phyloP scores from a whole-genome alignment of 2,113 vertebrate species.

The Synchiropus splendidus region DNA sequence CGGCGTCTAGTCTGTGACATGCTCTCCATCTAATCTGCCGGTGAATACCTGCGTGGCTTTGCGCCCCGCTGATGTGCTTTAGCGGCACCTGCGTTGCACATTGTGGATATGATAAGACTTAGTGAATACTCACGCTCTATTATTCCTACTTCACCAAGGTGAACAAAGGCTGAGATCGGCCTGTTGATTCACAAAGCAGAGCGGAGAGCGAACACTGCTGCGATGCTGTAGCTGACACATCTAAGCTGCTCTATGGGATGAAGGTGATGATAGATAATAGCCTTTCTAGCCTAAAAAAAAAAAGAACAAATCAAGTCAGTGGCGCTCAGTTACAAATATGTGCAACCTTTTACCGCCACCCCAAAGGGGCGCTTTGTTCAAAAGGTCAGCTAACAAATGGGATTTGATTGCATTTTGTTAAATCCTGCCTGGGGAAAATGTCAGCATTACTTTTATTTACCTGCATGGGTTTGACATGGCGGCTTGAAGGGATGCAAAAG shows the following conservation, averaged over 20 bases:
- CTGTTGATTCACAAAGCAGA: slow-evolving; percentile 44
- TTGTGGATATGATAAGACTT: slow-evolving; percentile 35
- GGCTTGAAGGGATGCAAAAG: not conserved
- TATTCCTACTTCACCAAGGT: slow-evolving; percentile 27
- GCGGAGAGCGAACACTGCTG: slow-evolving; percentile 60
- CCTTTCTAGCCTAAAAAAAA: slow-evolving; percentile 32
- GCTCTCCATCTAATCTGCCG: not conserved
- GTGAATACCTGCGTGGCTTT: not conserved
- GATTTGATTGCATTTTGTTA: slow-evolving; percentile 20
- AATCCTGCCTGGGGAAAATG: slow-evolving; percentile 5
- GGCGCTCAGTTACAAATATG: slow-evolving; percentile 29
- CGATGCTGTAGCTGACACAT: slow-evolving; percentile 52
- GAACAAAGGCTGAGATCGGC: slow-evolving; percentile 45
- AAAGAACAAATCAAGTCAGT: slow-evolving; percentile 24
- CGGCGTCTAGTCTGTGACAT: too few relatives aligned
- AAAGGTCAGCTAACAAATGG: slow-evolving; percentile 40
- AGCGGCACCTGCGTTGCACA: slow-evolving; percentile 17
- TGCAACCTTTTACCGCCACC: slow-evolving; percentile 45
- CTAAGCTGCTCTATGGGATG: slow-evolving; percentile 52
- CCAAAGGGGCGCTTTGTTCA: slow-evolving; percentile 23
- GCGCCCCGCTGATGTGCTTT: slow-evolving; percentile 24
- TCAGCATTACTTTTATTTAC: slow-evolving; percentile 4
- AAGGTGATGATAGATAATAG: slow-evolving; percentile 25
- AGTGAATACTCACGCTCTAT: slow-evolving; percentile 26
- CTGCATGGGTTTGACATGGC: slow-evolving; percentile 3